Conservation (phyloP, 2,113 vertebrate species). For the Numida meleagris region DNA sequence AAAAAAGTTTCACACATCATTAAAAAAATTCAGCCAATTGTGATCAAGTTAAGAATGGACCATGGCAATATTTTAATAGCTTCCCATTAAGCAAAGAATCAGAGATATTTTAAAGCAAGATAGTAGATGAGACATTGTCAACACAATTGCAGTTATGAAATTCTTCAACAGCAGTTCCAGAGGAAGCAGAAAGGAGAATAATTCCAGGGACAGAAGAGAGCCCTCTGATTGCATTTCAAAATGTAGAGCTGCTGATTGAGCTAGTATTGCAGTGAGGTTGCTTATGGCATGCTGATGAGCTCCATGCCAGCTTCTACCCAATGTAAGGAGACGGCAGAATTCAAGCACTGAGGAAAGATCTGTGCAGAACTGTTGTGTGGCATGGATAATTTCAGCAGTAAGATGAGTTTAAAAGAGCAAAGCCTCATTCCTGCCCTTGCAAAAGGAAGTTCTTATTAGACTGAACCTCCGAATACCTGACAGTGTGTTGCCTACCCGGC, state of each 20-base stretch:
- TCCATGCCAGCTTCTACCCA: neutral
- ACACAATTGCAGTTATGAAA: accelerated
- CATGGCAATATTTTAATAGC: neutral
- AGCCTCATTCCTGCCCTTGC: accelerated
- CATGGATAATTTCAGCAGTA: neutral
- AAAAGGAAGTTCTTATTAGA: neutral
- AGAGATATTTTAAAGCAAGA: neutral
- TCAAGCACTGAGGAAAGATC: neutral
- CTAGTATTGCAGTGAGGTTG: neutral
- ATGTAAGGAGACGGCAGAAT: neutral
- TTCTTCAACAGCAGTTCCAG: neutral
- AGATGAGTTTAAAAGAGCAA: neutral
- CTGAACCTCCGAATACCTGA: neutral
- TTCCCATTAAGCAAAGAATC: neutral
- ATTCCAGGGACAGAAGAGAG: neutral
- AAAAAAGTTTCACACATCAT: neutral
- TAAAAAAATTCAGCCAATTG: neutral
- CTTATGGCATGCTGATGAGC: neutral
- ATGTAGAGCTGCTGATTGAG: neutral
- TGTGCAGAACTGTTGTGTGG: neutral
- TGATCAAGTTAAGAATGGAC: neutral
- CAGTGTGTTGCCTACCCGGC: neutral
- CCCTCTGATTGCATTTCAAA: neutral
- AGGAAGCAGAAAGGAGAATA: neutral
- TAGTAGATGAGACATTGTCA: neutral